A percentile compares a stretch with the other conserved stretches of the same genome.
Evolutionary conservation across 2,113 vertebrate genomes (phyloP).

Genomic region (Meleagris gallopavo): DNA sequence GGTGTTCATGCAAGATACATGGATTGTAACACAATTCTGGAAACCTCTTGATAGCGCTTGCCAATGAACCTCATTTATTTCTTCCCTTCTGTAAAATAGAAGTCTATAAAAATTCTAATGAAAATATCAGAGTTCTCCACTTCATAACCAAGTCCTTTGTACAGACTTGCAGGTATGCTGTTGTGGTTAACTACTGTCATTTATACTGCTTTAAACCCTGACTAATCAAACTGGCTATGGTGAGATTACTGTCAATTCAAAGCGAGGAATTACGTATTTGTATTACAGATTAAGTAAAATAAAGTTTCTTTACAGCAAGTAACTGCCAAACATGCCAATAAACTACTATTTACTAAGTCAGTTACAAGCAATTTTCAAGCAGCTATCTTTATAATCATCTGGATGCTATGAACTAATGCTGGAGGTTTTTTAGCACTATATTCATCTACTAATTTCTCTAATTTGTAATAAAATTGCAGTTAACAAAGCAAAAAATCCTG

Average conservation of each 20-base stretch:
- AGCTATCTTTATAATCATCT: background rate
- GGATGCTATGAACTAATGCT: background rate
- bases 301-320: background rate
- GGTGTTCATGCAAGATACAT: background rate
- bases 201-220: background rate
- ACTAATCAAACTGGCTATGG: background rate
- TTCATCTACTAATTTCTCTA: background rate
- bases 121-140: background rate
- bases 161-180: background rate
- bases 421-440: background rate
- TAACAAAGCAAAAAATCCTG: background rate
- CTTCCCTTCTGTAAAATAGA: background rate
- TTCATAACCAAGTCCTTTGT: background rate
- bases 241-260: background rate
- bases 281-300: background rate
- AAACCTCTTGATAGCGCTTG: background rate
- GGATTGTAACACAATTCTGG: background rate
- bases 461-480: background rate
- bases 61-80: background rate
- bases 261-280: background rate
- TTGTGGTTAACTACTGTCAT: background rate
- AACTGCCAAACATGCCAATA: background rate
- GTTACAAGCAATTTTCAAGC: background rate
- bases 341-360: background rate
- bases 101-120: background rate